These are phyloP conservation scores for Garra rufa DNA, from an alignment of 2,113 vertebrate genomes.

Conservation along the genomic window DNA sequence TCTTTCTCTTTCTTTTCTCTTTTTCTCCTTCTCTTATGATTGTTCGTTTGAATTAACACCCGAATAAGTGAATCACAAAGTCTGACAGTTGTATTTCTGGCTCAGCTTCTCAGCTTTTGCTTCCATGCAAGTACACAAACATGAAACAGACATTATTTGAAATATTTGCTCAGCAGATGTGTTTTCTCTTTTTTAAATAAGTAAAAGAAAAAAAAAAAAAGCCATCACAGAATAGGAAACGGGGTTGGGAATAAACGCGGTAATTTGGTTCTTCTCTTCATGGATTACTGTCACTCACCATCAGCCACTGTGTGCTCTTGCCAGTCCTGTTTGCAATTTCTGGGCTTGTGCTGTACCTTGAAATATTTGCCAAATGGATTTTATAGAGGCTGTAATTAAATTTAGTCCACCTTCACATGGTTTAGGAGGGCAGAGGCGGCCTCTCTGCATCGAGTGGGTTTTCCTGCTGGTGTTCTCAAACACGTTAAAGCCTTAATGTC, in stretches of 20 bases:
- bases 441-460: conserved; percentile 45
- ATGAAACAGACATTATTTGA: conserved; percentile 51
- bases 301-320: conserved; percentile 72
- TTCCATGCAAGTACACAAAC: neutral
- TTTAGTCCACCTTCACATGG: conserved; percentile 82
- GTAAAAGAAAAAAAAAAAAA: conserved; percentile 35
- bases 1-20: conserved; percentile 2
- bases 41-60: conserved; percentile 34
- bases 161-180: conserved; percentile 55
- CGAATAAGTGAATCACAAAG: conserved; percentile 44
- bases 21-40: neutral
- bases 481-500: conserved; percentile 15
- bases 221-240: conserved; percentile 45
- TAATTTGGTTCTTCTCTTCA: conserved; percentile 64
- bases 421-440: conserved; percentile 74
- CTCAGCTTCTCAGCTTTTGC: conserved; percentile 19
- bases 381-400: conserved; percentile 83
- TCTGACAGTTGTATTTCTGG: conserved; percentile 37
- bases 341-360: conserved; percentile 80
- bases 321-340: conserved; percentile 79
- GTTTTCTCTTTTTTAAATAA: conserved; percentile 35
- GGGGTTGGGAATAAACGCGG: conserved; percentile 49
- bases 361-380: conserved; percentile 85
- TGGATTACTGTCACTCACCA: conserved; percentile 77
- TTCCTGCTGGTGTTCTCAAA: conserved; percentile 56